A percentile compares a stretch with the other conserved stretches of the same genome.
phyloP scores from a whole-genome alignment of 1,140 invertebrate species.

The Micrasema longulum region DNA sequence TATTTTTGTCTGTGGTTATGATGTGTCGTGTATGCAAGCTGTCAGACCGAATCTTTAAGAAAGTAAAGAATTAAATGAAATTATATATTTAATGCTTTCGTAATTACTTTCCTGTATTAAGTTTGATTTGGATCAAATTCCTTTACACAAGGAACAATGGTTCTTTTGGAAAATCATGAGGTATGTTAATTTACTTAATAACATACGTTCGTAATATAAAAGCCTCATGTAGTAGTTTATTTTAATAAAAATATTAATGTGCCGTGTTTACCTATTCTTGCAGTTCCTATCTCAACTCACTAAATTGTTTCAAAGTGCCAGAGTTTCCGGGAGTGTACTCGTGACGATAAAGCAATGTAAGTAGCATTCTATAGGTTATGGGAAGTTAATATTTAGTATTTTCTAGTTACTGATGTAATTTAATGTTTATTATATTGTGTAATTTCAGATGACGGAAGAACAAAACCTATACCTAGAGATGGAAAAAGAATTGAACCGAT shows the following conservation, averaged over 20 bases:
- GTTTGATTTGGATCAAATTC: conserved; percentile 4
- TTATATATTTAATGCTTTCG: conserved; percentile 16
- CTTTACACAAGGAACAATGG: conserved; percentile 62
- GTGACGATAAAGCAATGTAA: conserved; percentile 76
- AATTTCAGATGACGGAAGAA: conserved; percentile 77
- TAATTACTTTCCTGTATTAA: conserved; percentile 1
- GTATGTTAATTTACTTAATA: conserved; percentile 58
- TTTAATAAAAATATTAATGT: conserved; percentile 27
- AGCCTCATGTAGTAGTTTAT: too few relatives aligned
- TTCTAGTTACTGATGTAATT: too few relatives aligned
- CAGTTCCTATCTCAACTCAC: conserved; percentile 73
- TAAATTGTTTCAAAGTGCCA: conserved; percentile 72
- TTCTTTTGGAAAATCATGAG: conserved; percentile 71
- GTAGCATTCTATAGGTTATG: conserved; percentile 56
- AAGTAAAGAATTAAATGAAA: not conserved
- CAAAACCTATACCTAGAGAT: conserved; percentile 73
- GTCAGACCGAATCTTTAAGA: not conserved
- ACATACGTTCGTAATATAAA: too few relatives aligned
- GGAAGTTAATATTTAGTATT: not conserved
- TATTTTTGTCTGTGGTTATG: conserved; percentile 14
- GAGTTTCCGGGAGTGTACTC: conserved; percentile 68
- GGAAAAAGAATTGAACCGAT: conserved; percentile 70
- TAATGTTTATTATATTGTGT: not conserved
- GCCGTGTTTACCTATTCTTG: conserved; percentile 59
- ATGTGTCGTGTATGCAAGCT: conserved; percentile 29